A percentile compares a stretch with the other conserved stretches of the same genome.
Conservation (phyloP, 2,113 vertebrate genomes). For the Vulpes ferrilata region DNA sequence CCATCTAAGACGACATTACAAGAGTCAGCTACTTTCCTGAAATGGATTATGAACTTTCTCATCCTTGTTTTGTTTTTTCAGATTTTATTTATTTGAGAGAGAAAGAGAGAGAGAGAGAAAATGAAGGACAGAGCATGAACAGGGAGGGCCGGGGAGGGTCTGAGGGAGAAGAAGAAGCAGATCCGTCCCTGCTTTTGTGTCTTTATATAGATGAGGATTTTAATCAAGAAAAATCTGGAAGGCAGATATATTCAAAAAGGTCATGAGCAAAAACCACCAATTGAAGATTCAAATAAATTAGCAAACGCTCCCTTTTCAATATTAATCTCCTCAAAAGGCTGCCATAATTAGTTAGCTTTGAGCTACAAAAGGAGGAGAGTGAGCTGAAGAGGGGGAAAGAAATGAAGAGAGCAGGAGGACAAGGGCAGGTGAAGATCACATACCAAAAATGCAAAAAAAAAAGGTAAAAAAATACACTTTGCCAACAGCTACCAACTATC, state of each 20-base stretch:
- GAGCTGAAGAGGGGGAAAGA: neutral
- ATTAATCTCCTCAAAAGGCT: conserved; percentile 28
- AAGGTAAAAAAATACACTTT: conserved; percentile 42
- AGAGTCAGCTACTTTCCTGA: conserved; percentile 38
- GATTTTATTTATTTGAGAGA: no score
- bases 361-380: neutral
- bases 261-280: conserved; percentile 44
- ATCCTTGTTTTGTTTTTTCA: neutral
- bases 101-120: no score
- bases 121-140: no score
- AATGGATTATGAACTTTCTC: conserved; percentile 36
- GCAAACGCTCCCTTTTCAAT: conserved; percentile 39
- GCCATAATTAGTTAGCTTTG: neutral
- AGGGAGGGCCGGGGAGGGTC: no score
- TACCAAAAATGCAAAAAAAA: conserved; percentile 7
- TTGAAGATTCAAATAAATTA: conserved; percentile 25
- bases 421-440: neutral
- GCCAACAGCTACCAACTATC: neutral
- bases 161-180: no score
- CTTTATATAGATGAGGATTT: neutral
- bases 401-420: neutral
- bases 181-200: neutral
- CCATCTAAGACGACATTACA: neutral
- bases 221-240: conserved; percentile 27
- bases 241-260: conserved; percentile 45